A percentile compares a stretch with the other conserved stretches of the same genome.
phyloP scores from a whole-genome alignment of 2,888 invertebrate species.

The Urechis unicinctus region DNA sequence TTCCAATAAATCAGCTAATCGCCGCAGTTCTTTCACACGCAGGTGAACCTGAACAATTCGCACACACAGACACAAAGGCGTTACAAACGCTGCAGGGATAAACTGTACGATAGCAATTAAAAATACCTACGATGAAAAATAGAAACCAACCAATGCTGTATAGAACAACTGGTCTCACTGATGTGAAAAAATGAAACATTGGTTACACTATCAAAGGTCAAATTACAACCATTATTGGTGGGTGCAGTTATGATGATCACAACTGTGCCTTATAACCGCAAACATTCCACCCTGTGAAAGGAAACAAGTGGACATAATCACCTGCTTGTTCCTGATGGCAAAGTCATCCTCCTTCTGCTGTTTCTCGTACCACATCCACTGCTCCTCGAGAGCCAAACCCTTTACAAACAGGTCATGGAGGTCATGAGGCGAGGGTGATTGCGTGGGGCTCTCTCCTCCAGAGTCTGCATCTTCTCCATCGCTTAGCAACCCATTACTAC shows the following conservation, averaged over 20 bases:
- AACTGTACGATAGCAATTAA: neutral
- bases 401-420: slow-evolving; percentile 7
- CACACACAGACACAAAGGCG: slow-evolving; percentile 1
- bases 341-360: slow-evolving; percentile 45
- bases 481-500: too few relatives aligned
- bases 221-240: too few relatives aligned
- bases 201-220: too few relatives aligned
- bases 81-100: neutral
- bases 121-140: neutral
- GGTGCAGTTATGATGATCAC: too few relatives aligned
- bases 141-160: neutral
- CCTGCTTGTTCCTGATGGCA: slow-evolving; percentile 49
- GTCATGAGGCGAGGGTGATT: too few relatives aligned
- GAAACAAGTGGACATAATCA: too few relatives aligned
- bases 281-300: too few relatives aligned
- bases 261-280: too few relatives aligned
- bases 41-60: slow-evolving; percentile 50
- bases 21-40: slow-evolving; percentile 55
- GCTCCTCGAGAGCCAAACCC: slow-evolving; percentile 19
- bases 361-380: slow-evolving; percentile 37
- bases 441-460: slow-evolving; percentile 3
- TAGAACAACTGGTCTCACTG: too few relatives aligned
- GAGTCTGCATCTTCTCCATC: neutral
- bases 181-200: too few relatives aligned
- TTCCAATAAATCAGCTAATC: slow-evolving; percentile 54